phyloP scores from a whole-genome alignment of 1,140 invertebrate genomes.

The Brachionus manjavacas region DNA sequence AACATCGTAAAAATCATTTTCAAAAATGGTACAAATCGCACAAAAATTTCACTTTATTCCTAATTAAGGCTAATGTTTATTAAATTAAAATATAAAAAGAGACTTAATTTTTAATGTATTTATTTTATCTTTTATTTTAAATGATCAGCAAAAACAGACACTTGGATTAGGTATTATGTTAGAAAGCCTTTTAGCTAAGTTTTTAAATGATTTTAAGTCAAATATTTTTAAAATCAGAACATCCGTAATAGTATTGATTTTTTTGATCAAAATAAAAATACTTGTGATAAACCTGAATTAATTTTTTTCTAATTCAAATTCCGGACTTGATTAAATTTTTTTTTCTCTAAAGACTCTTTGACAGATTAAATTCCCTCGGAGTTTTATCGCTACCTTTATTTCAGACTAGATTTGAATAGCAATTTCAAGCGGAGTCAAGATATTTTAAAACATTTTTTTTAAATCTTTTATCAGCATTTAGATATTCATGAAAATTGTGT shows the following conservation, averaged over 20 bases:
- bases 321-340: no score
- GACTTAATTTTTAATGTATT: not conserved
- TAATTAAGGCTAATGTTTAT: not conserved
- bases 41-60: not conserved
- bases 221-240: not conserved
- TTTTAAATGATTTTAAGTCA: not conserved
- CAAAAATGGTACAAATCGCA: not conserved
- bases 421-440: not conserved
- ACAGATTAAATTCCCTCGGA: not conserved
- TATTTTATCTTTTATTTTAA: not conserved
- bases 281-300: not conserved
- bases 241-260: not conserved
- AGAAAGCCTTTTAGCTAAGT: not conserved
- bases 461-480: not conserved
- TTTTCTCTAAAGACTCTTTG: not conserved
- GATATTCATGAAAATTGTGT: not conserved
- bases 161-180: not conserved
- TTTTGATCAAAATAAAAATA: not conserved
- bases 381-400: not conserved
- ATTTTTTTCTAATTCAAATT: no score
- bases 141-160: not conserved
- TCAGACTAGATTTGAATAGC: not conserved
- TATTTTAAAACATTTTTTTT: not conserved
- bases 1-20: not conserved
- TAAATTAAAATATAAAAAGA: not conserved